A percentile compares a stretch with the other conserved stretches of the same genome.
These are phyloP conservation scores for Lasioglossum zephyrum DNA, from an alignment of 2,888 invertebrate species.

Conservation along the genomic window DNA sequence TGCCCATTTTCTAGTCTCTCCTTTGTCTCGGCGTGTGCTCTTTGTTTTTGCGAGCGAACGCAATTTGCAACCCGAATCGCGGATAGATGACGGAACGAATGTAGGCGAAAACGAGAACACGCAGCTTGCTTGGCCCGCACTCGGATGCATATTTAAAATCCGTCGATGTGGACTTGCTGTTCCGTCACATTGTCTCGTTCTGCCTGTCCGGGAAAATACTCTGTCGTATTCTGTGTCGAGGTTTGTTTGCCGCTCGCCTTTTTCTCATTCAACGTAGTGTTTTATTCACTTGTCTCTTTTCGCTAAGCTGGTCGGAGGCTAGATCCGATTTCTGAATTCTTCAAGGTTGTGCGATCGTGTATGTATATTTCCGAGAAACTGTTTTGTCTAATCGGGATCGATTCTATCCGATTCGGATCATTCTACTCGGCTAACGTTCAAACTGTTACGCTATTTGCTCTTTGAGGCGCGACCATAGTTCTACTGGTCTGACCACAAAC, in stretches of 20 bases:
- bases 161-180: conserved; percentile 5
- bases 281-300: not conserved
- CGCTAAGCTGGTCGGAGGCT: not conserved
- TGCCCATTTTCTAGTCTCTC: not conserved
- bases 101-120: not conserved
- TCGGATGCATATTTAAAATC: conserved; percentile 27
- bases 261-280: not conserved
- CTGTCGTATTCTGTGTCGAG: not conserved
- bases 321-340: not conserved
- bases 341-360: not conserved
- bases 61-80: not conserved
- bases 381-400: not conserved
- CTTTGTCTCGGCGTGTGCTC: not conserved
- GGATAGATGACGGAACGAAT: not conserved
- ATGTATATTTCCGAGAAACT: not conserved
- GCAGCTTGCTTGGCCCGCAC: not conserved
- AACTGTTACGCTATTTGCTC: not conserved
- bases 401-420: not conserved
- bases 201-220: not conserved
- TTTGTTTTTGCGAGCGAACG: not conserved
- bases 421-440: not conserved
- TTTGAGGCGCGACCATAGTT: not conserved
- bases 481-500: not conserved
- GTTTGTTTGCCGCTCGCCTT: not conserved
- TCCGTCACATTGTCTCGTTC: not conserved